phyloP scores from a whole-genome alignment of 2,113 vertebrate genomes.

The Equus przewalskii region DNA sequence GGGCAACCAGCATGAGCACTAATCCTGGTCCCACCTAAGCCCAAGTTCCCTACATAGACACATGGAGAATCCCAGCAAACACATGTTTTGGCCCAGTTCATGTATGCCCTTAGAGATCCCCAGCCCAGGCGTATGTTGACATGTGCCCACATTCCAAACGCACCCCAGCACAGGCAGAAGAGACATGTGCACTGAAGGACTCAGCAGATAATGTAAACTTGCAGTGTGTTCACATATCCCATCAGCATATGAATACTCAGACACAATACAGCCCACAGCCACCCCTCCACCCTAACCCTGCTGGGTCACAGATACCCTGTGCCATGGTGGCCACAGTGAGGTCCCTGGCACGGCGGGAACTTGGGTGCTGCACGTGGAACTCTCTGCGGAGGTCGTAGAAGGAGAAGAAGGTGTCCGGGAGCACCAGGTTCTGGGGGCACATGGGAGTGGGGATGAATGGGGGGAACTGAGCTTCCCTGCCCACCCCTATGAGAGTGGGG shows the following conservation, averaged over 20 bases:
- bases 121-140: background rate
- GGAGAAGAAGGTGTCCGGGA: slow-evolving; percentile 96
- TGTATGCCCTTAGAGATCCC: background rate
- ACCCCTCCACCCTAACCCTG: slow-evolving; percentile 36
- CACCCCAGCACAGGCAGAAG: background rate
- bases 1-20: background rate
- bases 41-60: background rate
- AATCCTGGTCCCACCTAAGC: background rate
- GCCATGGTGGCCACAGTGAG: slow-evolving; percentile 93
- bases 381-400: slow-evolving; percentile 96
- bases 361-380: slow-evolving; percentile 93
- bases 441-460: slow-evolving; percentile 43
- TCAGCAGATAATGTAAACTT: background rate
- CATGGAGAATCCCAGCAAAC: background rate
- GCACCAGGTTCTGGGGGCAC: slow-evolving; percentile 91
- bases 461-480: background rate
- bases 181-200: background rate
- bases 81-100: background rate
- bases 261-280: background rate
- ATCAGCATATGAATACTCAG: background rate
- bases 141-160: background rate
- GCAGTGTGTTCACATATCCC: background rate
- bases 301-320: slow-evolving; percentile 92
- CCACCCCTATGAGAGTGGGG: background rate
- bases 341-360: slow-evolving; percentile 89